These are phyloP conservation scores for Heliocidaris erythrogramma DNA, from an alignment of 35 echinoderm and acorn worm genomes.

Conservation along the genomic window DNA sequence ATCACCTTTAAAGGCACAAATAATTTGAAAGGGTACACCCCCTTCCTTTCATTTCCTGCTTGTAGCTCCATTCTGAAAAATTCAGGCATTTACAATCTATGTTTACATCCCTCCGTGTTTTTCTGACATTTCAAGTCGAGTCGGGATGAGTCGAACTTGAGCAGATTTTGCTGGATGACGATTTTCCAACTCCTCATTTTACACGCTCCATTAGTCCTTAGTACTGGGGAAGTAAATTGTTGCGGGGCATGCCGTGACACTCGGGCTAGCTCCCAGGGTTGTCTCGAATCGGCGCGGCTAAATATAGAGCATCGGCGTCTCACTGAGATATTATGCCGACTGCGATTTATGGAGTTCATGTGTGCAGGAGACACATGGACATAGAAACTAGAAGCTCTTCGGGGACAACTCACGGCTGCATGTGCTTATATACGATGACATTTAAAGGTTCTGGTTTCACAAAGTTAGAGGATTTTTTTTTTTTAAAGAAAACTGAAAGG, in stretches of 20 bases:
- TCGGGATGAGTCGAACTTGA: not conserved
- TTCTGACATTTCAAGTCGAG: not conserved
- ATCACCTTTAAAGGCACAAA: not conserved
- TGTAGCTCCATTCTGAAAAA: not conserved
- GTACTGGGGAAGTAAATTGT: not conserved
- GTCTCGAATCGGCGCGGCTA: not conserved
- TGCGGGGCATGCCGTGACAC: not conserved
- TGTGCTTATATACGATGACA: not conserved
- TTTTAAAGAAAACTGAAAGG: not conserved
- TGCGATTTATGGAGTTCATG: constrained; percentile 2
- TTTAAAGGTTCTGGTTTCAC: not conserved
- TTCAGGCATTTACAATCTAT: not conserved
- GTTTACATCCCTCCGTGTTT: not conserved
- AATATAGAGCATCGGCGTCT: not conserved
- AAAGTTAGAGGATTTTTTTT: not conserved
- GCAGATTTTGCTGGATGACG: not conserved
- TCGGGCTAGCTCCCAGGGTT: not conserved
- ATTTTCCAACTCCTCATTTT: constrained; percentile 4
- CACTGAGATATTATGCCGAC: constrained; percentile 2
- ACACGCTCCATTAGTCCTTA: not conserved
- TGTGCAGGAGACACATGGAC: not conserved
- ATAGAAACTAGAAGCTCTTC: not conserved
- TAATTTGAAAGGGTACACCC: not conserved
- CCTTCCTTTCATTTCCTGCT: not conserved
- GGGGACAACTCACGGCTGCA: not conserved